Conservation (phyloP, 2,888 invertebrate genomes). For the Crossocerus cetratus region DNA sequence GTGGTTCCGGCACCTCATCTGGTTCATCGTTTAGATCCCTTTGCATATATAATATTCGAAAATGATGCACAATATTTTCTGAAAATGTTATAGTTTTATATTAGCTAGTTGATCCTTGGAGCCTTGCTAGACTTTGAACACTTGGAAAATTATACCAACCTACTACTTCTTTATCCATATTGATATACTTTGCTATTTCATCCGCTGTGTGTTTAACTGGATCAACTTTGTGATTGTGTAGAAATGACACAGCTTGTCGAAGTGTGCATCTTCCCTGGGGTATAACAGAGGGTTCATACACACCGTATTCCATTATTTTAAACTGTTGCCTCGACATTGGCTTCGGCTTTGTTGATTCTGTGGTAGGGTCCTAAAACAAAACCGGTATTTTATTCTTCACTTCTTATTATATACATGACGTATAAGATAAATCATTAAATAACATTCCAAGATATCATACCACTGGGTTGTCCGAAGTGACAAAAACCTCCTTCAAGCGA, state of each 20-base stretch:
- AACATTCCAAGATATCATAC: slow-evolving; percentile 46
- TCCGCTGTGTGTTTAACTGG: slow-evolving; percentile 80
- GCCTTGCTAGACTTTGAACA: too few species aligned
- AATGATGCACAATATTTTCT: slow-evolving; percentile 41
- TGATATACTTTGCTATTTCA: slow-evolving; percentile 84
- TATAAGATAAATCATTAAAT: not conserved
- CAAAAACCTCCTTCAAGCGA: slow-evolving; percentile 85
- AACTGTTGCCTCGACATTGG: slow-evolving; percentile 79
- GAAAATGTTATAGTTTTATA: slow-evolving; percentile 14
- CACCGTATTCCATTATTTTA: slow-evolving; percentile 82
- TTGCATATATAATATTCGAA: slow-evolving; percentile 3
- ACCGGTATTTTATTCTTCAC: not conserved
- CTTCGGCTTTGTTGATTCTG: slow-evolving; percentile 77
- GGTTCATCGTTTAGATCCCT: not conserved
- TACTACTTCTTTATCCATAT: slow-evolving; percentile 82
- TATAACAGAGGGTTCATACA: slow-evolving; percentile 82
- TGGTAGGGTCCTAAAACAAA: not conserved
- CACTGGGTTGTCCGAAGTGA: slow-evolving; percentile 81
- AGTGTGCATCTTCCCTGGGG: slow-evolving; percentile 83
- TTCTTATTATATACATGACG: too few species aligned
- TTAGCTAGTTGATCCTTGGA: too few species aligned
- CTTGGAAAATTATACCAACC: slow-evolving; percentile 72
- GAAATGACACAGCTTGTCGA: slow-evolving; percentile 81
- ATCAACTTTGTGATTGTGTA: slow-evolving; percentile 82
- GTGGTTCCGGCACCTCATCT: too few species aligned